Base-by-base conservation (phyloP, 2,797 vertebrate species). In the Enteromius anoplus region DNA sequence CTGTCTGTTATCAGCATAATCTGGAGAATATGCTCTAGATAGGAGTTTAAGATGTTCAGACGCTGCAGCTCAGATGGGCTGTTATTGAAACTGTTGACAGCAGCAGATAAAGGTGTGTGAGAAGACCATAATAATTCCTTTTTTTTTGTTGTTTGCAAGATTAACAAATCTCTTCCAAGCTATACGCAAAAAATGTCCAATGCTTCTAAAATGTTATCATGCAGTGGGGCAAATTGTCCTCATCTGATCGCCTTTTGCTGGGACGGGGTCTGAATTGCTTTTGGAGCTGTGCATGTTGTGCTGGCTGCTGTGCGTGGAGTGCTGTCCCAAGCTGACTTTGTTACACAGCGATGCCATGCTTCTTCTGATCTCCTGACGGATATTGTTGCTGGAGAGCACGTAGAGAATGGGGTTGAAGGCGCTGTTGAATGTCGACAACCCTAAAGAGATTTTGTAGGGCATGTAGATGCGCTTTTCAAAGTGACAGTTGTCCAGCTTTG, bases 351-450 rank as follows among this genome's bases (percentile, higher is more conserved):
- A 82, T 1, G 17, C 21, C 2, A 95, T 77, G 65, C 83, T 85
- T 2, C 81, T 88, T 1, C 32, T 86, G 75, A 95, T 88, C 37
- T 97, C 95, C 51, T 93, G 93, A 71, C 93, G 92, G 40, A 96
- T 91, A 0, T 94, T 96, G 86, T 95, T 93, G 4, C 94, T 96
- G 86, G 93, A 93, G 83, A 98, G 91, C 77, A 96, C 93, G 0
- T 98, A 98, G 86, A 98, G 93, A 81, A 98, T 88, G 62, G 97
- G 97, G 90, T 98, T 97, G 0, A 94, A 88, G 60, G 96, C 87
- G 0, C 96, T 94, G 85, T 96, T 97, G 78, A 96, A 47, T 0
- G 97, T 97, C 78, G 93, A 90, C 69, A 98, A 92, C 75, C 96
- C 96, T 14, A 98, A 91, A 2, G 96, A 96, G 7, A 88, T 87